A percentile compares a stretch with the other conserved stretches of the same genome.
Evolutionary conservation across 2,797 vertebrate species (phyloP).

Genomic region (Hippoglossus hippoglossus): DNA sequence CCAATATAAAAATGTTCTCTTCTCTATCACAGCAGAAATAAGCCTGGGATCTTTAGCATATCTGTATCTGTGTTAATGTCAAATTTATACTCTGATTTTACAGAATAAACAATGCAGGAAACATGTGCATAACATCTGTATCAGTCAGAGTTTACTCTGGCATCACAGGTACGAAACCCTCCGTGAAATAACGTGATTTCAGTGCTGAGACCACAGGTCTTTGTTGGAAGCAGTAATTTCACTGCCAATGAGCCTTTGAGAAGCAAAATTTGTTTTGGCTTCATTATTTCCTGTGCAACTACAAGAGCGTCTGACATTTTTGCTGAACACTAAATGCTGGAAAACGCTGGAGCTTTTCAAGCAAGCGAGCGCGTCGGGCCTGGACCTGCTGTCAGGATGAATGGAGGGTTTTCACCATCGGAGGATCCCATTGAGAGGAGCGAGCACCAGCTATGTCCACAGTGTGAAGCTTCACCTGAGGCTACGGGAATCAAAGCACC

Average conservation of each 20-base stretch:
- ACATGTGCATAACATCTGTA: too few species aligned
- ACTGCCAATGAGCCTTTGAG: slow-evolving; percentile 11
- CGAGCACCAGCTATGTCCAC: slow-evolving; percentile 27
- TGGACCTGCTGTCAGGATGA: slow-evolving; percentile 49
- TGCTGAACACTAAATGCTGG: slow-evolving; percentile 15
- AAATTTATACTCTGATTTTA: too few species aligned
- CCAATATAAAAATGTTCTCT: too few species aligned
- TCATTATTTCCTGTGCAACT: slow-evolving; percentile 29
- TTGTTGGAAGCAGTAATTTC: slow-evolving; percentile 1
- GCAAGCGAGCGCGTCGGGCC: not conserved
- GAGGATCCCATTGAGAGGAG: slow-evolving; percentile 51
- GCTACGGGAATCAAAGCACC: slow-evolving; percentile 68
- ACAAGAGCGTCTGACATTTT: slow-evolving; percentile 26
- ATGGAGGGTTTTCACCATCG: slow-evolving; percentile 39
- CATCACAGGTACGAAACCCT: not conserved
- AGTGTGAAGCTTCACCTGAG: slow-evolving; percentile 63
- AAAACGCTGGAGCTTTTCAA: slow-evolving; percentile 11
- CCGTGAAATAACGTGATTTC: not conserved
- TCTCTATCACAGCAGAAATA: too few species aligned
- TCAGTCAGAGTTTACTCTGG: not conserved
- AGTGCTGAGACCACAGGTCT: slow-evolving; percentile 12
- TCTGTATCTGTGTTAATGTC: too few species aligned
- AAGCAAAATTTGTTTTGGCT: slow-evolving; percentile 9
- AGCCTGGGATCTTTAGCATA: too few species aligned
- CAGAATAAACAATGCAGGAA: too few species aligned